Evolutionary conservation across 2,797 vertebrate species (phyloP).

Genomic region (Acanthis flammea): DNA sequence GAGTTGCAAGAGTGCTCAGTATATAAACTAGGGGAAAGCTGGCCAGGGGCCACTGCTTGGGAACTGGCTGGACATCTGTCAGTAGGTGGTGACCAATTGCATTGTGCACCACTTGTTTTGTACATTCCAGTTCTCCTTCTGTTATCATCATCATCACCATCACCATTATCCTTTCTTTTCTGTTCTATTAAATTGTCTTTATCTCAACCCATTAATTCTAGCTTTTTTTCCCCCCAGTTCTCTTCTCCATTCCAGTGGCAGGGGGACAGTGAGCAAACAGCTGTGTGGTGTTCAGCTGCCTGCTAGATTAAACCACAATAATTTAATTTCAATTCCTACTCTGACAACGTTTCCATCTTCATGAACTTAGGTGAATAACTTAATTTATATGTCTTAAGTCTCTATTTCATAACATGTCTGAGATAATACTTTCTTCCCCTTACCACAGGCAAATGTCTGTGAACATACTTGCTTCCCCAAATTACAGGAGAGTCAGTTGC

Average conservation of each 20-base stretch:
- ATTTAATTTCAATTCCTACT: background rate
- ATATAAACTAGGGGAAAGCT: background rate
- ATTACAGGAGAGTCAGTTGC: constrained; percentile 47
- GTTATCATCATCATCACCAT: background rate
- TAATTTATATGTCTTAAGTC: background rate
- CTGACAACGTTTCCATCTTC: background rate
- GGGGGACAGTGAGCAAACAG: background rate
- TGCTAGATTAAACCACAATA: background rate
- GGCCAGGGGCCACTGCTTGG: background rate
- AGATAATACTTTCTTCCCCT: constrained; percentile 8
- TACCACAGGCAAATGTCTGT: background rate
- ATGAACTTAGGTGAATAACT: background rate
- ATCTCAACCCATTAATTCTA: background rate
- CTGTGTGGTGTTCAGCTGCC: background rate
- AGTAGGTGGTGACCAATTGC: background rate
- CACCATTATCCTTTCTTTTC: background rate
- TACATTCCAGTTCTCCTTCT: background rate
- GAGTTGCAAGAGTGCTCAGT: background rate
- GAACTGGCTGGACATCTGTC: background rate
- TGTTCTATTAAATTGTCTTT: background rate
- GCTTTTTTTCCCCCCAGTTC: background rate
- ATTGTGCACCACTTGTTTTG: background rate
- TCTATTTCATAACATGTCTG: constrained; percentile 9
- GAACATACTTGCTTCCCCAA: constrained; percentile 14
- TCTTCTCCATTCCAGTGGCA: background rate